Evolutionary conservation across 2,888 invertebrate species (phyloP).

Genomic region (Zeuzera pyrina): DNA sequence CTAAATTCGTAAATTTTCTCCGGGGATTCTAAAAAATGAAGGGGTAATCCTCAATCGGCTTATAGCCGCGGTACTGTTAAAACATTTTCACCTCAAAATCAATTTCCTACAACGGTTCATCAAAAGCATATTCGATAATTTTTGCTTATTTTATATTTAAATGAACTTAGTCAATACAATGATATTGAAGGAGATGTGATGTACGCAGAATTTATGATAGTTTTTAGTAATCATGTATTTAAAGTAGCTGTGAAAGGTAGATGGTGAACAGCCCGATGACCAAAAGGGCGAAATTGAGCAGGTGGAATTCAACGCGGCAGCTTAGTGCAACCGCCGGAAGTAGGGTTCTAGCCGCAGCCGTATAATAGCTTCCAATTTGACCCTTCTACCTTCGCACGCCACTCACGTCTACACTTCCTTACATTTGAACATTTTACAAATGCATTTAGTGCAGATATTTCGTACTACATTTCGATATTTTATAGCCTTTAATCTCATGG

Average conservation of each 20-base stretch:
- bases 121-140: slow-evolving; percentile 18
- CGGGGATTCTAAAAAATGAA: slow-evolving; percentile 47
- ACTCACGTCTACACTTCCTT: slow-evolving; percentile 34
- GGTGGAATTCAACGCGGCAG: slow-evolving; percentile 58
- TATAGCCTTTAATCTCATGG: too few species aligned
- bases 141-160: slow-evolving; percentile 6
- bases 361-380: slow-evolving; percentile 71
- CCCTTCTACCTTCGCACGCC: slow-evolving; percentile 47
- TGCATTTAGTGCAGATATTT: too few species aligned
- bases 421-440: too few species aligned
- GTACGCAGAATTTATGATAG: too few species aligned
- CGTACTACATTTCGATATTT: too few species aligned
- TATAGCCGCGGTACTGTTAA: slow-evolving; percentile 35
- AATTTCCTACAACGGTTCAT: slow-evolving; percentile 28
- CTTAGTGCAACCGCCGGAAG: slow-evolving; percentile 70
- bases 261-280: too few species aligned
- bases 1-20: slow-evolving; percentile 57
- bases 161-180: background rate
- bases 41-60: slow-evolving; percentile 50
- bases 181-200: slow-evolving; percentile 12
- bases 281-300: slow-evolving; percentile 64
- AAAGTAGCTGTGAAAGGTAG: too few species aligned
- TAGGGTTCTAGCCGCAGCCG: slow-evolving; percentile 65
- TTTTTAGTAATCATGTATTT: too few species aligned
- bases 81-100: slow-evolving; percentile 36